These are phyloP conservation scores for Embiotoca jacksoni DNA, from an alignment of 2,113 vertebrate genomes.

Conservation along the genomic window DNA sequence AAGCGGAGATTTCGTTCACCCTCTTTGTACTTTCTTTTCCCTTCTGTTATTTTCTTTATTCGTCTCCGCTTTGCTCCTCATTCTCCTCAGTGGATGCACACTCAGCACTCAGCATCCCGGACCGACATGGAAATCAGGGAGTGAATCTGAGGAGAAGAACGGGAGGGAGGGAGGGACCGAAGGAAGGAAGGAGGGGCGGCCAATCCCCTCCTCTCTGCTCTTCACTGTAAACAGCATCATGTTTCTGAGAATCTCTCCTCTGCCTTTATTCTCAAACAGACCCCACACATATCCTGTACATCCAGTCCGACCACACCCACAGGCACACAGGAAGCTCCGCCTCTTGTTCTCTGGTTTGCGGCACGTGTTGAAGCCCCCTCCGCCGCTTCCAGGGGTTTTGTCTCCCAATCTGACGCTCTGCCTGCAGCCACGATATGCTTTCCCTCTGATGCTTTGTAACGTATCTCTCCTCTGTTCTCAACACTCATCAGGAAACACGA, in stretches of 20 bases:
- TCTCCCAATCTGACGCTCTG: background rate
- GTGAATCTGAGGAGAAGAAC: background rate
- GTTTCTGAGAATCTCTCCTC: constrained; percentile 16
- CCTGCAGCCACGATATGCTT: constrained; percentile 1
- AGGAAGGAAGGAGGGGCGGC: background rate
- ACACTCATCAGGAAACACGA: background rate
- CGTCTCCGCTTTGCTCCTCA: constrained; percentile 17
- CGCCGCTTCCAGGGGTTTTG: constrained; percentile 22
- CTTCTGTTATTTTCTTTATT: background rate
- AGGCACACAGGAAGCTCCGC: constrained; percentile 35
- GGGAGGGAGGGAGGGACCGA: background rate
- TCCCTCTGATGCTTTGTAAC: background rate
- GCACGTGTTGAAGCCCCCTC: constrained; percentile 39
- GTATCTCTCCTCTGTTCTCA: background rate
- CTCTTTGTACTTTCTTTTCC: background rate
- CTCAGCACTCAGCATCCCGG: constrained; percentile 19
- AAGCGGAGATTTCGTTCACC: too few relatives aligned
- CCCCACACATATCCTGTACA: background rate
- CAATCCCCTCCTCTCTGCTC: background rate
- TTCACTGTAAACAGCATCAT: constrained; percentile 30
- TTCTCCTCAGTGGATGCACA: constrained; percentile 26
- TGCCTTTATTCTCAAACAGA: background rate
- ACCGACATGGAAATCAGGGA: constrained; percentile 11
- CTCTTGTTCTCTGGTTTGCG: constrained; percentile 26
- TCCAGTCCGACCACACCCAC: background rate